Evolutionary conservation across 2,888 invertebrate species (phyloP), one percentile per base, ranked within the genome.

Genomic region (Apamea epomidion): DNA sequence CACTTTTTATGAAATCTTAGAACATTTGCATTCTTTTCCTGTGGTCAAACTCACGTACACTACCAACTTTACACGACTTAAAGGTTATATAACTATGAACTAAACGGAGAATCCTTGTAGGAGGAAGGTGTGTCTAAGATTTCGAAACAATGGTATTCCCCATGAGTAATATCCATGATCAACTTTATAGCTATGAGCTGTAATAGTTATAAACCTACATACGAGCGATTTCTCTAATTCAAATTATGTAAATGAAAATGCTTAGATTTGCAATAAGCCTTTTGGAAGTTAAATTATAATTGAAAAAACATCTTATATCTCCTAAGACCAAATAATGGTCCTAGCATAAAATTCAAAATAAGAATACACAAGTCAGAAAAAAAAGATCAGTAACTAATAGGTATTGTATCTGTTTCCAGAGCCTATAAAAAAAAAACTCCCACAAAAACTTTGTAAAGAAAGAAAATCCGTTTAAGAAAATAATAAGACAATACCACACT

Each of bases 141-240:
- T 48, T 64, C 2, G 71, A 72, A 82, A 77, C 76, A 69, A 86
- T 86, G 65, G 77, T 77, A 54, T 82, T 70, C 69, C 60, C 72
- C 37, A n/a, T 80, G 82, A 86, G 48, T 62, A 81, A 85, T 77
- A 74, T 5, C 60, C 48, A 86, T 82, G 74, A 68, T 82, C 37
- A 76, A 67, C 45, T 70, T 86, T 86, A 82, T 54, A 65, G 77
- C 73, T n/a, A 37, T 69, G 29, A 29, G 37, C 60, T 18, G 32
- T 72, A 60, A 85, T 73, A 69, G 45, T 25, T 73, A 60, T 82
- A 82, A 84, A 82, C 69, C 62, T 65, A 84, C 60, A 71, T 54
- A 62, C 18, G 58, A 37, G 29, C 29, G 74, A 83, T 85, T 85
- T 82, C 70, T 65, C 85, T 65, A 29, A 7, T 84, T 21, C 37